Evolutionary conservation across 2,113 vertebrate species (phyloP), one percentile per base, ranked within the genome.

Genomic region (Galemys pyrenaicus): DNA sequence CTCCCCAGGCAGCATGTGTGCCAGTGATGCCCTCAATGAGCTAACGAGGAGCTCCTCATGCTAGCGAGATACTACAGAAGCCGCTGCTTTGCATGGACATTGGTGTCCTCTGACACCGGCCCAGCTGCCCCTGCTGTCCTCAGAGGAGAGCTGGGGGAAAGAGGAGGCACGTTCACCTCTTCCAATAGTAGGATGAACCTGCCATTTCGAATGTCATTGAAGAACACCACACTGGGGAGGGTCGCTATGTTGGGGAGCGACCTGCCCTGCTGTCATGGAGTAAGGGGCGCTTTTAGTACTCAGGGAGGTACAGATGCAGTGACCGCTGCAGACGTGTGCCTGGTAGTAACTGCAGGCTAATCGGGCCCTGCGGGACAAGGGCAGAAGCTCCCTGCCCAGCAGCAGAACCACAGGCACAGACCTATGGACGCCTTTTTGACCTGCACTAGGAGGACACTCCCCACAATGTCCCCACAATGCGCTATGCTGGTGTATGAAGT

Each of bases 21-120:
- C 0, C 19, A 1, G 49, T 2, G 12, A 49, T 6, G 5, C 3
- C 0, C 11, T 26, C 28, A 13, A 0, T 1, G 20, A 30, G 49
- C 2, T 2, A 35, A 26, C 8, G 11, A 78, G 1, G 24, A 26
- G 85, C 46, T 60, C 2, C 67, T 41, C 64, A 65, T 17, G 6
- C 58, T 16, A 3, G 0, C 3, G 49, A 85, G 46, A 67, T 5
- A 56, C 3, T 6, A 7, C 20, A 7, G 54, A 7, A 20, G 20
- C 54, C 7, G 51, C 20, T 20, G 54, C 54, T 56, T 6, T 20
- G 67, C 74, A 28, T 30, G 17, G 32, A 62, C 1, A 6, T 32
- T 22, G n/a, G 2, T 70, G 4, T 79, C 56, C 46, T 71, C 9
- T 3, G 39, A 22, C n/a, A 15, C 26, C 32, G 13, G 70, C 20